Evolutionary conservation across 2,113 vertebrate genomes (phyloP).

Genomic region (Callipepla squamata): DNA sequence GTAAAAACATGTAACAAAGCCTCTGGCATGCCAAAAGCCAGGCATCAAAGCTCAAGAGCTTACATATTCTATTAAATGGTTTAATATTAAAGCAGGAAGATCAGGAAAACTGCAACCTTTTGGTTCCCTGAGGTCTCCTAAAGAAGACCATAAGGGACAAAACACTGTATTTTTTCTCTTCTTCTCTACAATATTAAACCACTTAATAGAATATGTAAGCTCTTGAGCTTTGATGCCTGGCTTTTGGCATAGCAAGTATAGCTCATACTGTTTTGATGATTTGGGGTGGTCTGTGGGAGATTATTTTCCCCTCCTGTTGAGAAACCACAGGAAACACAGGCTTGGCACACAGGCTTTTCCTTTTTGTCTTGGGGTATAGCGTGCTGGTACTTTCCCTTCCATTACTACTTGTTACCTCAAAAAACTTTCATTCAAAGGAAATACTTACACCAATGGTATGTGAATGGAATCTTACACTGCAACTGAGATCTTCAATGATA

Average conservation of each 20-base stretch:
- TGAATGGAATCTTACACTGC: not conserved
- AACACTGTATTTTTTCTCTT: conserved; percentile 42
- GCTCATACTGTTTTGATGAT: conserved; percentile 43
- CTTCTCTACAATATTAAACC: conserved; percentile 53
- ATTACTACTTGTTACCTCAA: not conserved
- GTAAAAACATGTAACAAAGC: conserved; percentile 68
- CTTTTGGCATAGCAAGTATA: conserved; percentile 11
- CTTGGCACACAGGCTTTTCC: not conserved
- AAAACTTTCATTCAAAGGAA: conserved; percentile 10
- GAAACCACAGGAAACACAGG: conserved; percentile 33
- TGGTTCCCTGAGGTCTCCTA: conserved; percentile 21
- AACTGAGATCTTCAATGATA: not conserved
- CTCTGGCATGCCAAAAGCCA: conserved; percentile 62
- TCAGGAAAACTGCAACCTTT: conserved; percentile 46
- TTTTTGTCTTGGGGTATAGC: not conserved
- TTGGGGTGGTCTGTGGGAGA: conserved; percentile 55
- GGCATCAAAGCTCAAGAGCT: conserved; percentile 66
- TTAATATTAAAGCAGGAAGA: conserved; percentile 57
- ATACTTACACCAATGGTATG: not conserved
- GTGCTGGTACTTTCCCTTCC: conserved; percentile 28
- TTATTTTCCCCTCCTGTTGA: conserved; percentile 49
- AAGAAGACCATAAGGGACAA: conserved; percentile 27
- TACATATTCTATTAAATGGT: conserved; percentile 66
- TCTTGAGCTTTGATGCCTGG: conserved; percentile 51
- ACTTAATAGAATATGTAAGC: conserved; percentile 64